Evolutionary conservation across 1,140 invertebrate species (phyloP).

Genomic region (Oryctes rhinoceros): DNA sequence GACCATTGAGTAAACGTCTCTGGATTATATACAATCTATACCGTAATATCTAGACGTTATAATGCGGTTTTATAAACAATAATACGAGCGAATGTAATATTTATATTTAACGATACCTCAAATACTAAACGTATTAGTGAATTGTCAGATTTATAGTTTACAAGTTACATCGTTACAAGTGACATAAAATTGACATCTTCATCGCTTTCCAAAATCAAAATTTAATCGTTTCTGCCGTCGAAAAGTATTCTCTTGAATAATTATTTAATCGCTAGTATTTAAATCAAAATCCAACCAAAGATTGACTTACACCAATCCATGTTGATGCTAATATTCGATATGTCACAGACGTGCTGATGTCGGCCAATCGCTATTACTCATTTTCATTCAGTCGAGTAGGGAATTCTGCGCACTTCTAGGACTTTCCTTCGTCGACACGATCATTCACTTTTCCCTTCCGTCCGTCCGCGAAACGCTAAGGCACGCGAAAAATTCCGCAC

Average conservation of each 20-base stretch:
- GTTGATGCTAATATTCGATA: conserved; percentile 10
- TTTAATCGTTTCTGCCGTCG: neutral
- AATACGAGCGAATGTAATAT: neutral
- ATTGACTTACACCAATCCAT: conserved; percentile 25
- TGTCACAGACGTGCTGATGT: conserved; percentile 10
- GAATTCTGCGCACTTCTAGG: conserved; percentile 1
- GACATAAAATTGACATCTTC: neutral
- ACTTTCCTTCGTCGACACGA: neutral
- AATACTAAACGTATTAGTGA: neutral
- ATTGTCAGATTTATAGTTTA: neutral
- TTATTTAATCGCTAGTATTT: neutral
- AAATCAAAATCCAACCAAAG: neutral
- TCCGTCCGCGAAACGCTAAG: neutral
- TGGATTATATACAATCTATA: neutral
- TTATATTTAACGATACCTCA: neutral
- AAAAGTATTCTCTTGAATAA: neutral
- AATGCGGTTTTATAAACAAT: neutral
- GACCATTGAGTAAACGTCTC: neutral
- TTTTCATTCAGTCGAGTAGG: conserved; percentile 17
- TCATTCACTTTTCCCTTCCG: neutral
- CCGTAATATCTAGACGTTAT: no score
- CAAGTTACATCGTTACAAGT: neutral
- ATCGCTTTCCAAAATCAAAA: neutral
- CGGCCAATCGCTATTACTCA: conserved; percentile 21
- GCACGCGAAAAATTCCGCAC: neutral